Evolutionary conservation across 2,797 vertebrate species (phyloP).

Genomic region (Hoplostethus mediterraneus): DNA sequence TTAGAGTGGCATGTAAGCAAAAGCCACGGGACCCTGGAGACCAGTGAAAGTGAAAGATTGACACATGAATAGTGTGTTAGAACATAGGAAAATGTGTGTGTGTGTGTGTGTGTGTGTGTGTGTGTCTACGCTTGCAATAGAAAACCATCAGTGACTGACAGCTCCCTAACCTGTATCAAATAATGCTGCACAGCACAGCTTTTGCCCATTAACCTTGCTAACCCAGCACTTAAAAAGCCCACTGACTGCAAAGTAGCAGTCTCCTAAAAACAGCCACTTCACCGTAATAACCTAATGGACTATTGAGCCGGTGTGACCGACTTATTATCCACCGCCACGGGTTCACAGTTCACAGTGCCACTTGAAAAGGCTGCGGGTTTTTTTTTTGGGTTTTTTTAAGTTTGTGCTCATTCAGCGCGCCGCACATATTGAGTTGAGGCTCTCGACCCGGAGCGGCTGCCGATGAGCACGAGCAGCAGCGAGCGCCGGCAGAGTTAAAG

Average conservation of each 20-base stretch:
- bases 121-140: conserved; percentile 6
- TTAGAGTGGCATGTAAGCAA: conserved; percentile 42
- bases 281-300: conserved; percentile 51
- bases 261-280: conserved; percentile 33
- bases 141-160: conserved; percentile 51
- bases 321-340: conserved; percentile 21
- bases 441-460: too few species aligned
- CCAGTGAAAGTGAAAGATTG: conserved; percentile 41
- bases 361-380: too few species aligned
- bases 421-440: not conserved
- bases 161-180: conserved; percentile 47
- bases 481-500: too few species aligned
- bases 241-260: conserved; percentile 20
- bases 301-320: conserved; percentile 9
- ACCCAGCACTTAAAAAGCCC: conserved; percentile 34
- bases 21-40: conserved; percentile 34
- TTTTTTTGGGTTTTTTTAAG: not conserved
- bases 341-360: conserved; percentile 20
- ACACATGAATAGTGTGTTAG: conserved; percentile 48
- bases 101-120: conserved; percentile 8
- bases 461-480: too few species aligned
- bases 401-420: too few species aligned
- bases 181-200: conserved; percentile 20
- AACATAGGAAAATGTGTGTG: conserved; percentile 25
- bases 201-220: conserved; percentile 57